phyloP scores from a whole-genome alignment of 23 tunicate species.

The Botrylloides violaceus region DNA sequence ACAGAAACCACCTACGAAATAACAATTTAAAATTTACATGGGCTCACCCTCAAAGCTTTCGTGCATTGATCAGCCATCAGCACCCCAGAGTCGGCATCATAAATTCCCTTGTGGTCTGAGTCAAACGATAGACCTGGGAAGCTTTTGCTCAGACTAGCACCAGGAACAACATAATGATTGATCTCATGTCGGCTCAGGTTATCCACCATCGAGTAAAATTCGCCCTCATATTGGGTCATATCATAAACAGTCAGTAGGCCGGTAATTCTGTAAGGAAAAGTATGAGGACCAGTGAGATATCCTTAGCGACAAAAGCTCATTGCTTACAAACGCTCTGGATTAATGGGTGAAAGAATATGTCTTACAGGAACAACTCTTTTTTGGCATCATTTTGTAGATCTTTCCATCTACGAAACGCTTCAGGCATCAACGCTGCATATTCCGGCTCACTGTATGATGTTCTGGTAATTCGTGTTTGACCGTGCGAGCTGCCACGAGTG shows the following conservation, averaged over 20 bases:
- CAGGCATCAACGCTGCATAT: slow-evolving; percentile 10
- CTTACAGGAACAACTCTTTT: slow-evolving; percentile 27
- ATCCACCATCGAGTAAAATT: slow-evolving; percentile 5
- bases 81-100: slow-evolving; percentile 44
- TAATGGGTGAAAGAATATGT: no score
- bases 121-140: slow-evolving; percentile 44
- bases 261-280: slow-evolving; percentile 33
- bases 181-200: slow-evolving; percentile 17
- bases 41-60: slow-evolving; percentile 40
- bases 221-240: neutral
- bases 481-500: slow-evolving; percentile 69
- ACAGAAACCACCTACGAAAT: no score
- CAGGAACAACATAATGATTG: slow-evolving; percentile 13
- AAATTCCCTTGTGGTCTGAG: slow-evolving; percentile 24
- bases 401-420: slow-evolving; percentile 29
- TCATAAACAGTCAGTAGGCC: slow-evolving; percentile 42
- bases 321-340: no score
- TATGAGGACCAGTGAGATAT: no score
- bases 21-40: neutral
- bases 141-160: slow-evolving; percentile 21
- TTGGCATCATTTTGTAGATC: slow-evolving; percentile 25
- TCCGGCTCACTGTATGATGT: slow-evolving; percentile 24
- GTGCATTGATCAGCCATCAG: slow-evolving; percentile 63
- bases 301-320: no score
- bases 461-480: slow-evolving; percentile 69